These are phyloP conservation scores for Drosophila pseudoananassae DNA, from an alignment of 1,140 invertebrate species.

Conservation along the genomic window DNA sequence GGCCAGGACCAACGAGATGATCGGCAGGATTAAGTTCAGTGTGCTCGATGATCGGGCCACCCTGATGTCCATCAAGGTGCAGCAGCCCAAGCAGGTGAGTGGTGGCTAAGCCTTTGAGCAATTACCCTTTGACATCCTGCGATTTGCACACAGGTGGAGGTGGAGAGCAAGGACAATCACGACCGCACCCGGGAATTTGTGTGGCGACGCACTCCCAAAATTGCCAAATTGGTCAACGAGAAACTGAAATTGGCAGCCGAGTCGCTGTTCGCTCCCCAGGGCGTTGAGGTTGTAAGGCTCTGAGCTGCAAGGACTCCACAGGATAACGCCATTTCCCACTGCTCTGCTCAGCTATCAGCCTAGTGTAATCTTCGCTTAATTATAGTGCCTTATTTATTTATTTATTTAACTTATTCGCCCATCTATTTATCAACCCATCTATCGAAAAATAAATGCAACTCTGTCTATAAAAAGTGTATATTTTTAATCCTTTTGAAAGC, in stretches of 20 bases:
- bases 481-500: not conserved
- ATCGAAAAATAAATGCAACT: slow-evolving; percentile 52
- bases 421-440: slow-evolving; percentile 36
- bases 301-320: slow-evolving; percentile 24
- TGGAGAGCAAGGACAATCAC: slow-evolving; percentile 91
- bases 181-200: slow-evolving; percentile 92
- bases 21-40: slow-evolving; percentile 90
- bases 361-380: slow-evolving; percentile 57
- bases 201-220: slow-evolving; percentile 91
- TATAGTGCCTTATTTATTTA: slow-evolving; percentile 71
- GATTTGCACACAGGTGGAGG: slow-evolving; percentile 87
- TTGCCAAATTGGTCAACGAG: slow-evolving; percentile 92
- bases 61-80: slow-evolving; percentile 91
- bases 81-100: slow-evolving; percentile 92
- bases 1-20: slow-evolving; percentile 93
- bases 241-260: slow-evolving; percentile 90
- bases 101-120: slow-evolving; percentile 44
- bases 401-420: slow-evolving; percentile 69
- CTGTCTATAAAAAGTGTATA: slow-evolving; percentile 20
- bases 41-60: slow-evolving; percentile 91
- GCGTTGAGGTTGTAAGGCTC: slow-evolving; percentile 74
- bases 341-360: slow-evolving; percentile 34
- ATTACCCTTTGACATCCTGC: slow-evolving; percentile 45
- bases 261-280: slow-evolving; percentile 88
- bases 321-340: slow-evolving; percentile 24